Evolutionary conservation across 1,140 invertebrate genomes (phyloP).

Genomic region (Heliconius melpomene): DNA sequence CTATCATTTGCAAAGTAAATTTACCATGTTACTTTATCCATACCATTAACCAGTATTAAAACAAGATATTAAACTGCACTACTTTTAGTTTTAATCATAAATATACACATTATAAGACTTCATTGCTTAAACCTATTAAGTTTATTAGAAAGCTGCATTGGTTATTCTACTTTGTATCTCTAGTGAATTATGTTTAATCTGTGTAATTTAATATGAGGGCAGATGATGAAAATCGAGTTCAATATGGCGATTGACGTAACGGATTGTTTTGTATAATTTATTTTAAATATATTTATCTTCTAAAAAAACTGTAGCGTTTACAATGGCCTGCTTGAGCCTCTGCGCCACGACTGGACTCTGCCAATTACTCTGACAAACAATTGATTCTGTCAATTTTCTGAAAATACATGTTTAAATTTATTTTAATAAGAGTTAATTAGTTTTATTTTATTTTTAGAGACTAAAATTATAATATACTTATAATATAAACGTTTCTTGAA

Average conservation of each 20-base stretch:
- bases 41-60: background rate
- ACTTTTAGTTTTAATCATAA: background rate
- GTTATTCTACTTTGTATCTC: background rate
- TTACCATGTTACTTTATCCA: background rate
- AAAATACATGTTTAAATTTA: too few relatives aligned
- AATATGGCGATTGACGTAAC: too few relatives aligned
- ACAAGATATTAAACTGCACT: background rate
- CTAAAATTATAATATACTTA: too few relatives aligned
- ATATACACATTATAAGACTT: background rate
- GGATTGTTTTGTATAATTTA: background rate
- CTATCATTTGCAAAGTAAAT: background rate
- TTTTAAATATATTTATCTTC: background rate
- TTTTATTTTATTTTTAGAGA: too few relatives aligned
- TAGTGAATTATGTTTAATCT: background rate
- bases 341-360: too few relatives aligned
- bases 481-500: too few relatives aligned
- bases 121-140: background rate
- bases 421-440: too few relatives aligned
- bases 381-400: too few relatives aligned
- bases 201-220: background rate
- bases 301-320: too few relatives aligned
- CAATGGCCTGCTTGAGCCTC: too few relatives aligned
- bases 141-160: background rate
- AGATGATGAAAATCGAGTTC: too few relatives aligned
- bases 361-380: too few relatives aligned